Conservation (phyloP, 2,888 invertebrate species). For the Drosophila neotestacea region DNA sequence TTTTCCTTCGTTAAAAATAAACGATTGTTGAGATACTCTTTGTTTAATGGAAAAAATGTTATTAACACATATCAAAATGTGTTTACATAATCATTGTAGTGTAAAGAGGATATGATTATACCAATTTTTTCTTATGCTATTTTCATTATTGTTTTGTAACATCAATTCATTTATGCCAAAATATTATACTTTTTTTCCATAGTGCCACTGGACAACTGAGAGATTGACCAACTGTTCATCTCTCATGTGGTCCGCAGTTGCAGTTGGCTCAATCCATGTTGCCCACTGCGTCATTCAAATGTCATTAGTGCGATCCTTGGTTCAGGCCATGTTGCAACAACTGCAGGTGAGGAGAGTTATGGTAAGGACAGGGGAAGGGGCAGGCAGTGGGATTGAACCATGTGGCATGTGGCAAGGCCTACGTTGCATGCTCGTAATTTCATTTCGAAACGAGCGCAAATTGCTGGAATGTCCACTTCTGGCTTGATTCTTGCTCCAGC, state of each 20-base stretch:
- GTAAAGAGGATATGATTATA: too few relatives aligned
- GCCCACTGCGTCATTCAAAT: constrained; percentile 70
- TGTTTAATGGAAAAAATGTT: too few relatives aligned
- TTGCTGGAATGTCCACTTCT: constrained; percentile 38
- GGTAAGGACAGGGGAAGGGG: background rate
- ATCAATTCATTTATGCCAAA: too few relatives aligned
- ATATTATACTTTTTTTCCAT: too few relatives aligned
- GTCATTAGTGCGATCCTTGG: constrained; percentile 68
- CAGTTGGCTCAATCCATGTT: constrained; percentile 20
- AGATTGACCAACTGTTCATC: background rate
- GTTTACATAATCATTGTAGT: too few relatives aligned
- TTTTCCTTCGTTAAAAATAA: too few relatives aligned
- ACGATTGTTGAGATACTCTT: too few relatives aligned
- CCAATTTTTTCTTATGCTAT: too few relatives aligned
- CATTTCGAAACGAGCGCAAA: constrained; percentile 58
- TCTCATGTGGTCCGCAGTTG: constrained; percentile 1
- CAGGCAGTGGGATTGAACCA: constrained; percentile 14
- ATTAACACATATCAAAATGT: too few relatives aligned
- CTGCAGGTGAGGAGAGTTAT: constrained; percentile 5
- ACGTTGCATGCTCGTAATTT: constrained; percentile 55
- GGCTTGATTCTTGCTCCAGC: constrained; percentile 42
- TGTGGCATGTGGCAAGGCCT: constrained; percentile 30
- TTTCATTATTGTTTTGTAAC: too few relatives aligned
- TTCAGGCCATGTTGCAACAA: constrained; percentile 36
- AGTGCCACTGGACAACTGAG: too few relatives aligned